Evolutionary conservation across 64 coral and sea anemone species (phyloP).

Genomic region (Montipora capricornis): DNA sequence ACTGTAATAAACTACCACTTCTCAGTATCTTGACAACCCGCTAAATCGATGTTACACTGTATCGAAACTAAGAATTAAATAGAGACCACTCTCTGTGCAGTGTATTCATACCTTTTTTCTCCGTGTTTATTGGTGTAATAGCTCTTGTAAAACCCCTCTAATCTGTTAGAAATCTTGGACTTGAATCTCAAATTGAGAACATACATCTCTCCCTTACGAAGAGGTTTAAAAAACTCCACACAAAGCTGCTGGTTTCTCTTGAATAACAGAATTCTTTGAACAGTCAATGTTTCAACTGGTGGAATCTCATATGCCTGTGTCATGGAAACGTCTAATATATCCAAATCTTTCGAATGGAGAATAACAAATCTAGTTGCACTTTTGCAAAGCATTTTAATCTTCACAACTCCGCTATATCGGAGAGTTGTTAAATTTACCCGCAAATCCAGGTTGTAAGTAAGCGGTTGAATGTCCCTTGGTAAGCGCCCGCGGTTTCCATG

Average conservation of each 20-base stretch:
- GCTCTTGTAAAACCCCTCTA: slow-evolving; percentile 72
- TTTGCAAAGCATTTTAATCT: slow-evolving; percentile 33
- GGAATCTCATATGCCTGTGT: neutral
- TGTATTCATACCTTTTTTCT: slow-evolving; percentile 18
- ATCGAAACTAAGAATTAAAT: neutral
- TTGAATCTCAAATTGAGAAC: slow-evolving; percentile 32
- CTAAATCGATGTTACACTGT: too few relatives aligned
- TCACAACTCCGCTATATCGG: slow-evolving; percentile 32
- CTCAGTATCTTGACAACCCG: too few relatives aligned
- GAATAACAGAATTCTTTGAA: slow-evolving; percentile 43
- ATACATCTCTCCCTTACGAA: slow-evolving; percentile 21
- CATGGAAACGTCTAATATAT: slow-evolving; percentile 22
- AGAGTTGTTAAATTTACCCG: slow-evolving; percentile 65
- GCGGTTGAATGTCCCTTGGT: slow-evolving; percentile 40
- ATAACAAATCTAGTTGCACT: slow-evolving; percentile 52
- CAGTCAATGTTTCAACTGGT: neutral
- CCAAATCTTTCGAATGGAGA: slow-evolving; percentile 33
- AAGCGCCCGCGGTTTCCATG: neutral
- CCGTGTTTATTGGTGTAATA: slow-evolving; percentile 29
- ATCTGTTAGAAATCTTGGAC: slow-evolving; percentile 55
- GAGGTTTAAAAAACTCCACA: slow-evolving; percentile 22
- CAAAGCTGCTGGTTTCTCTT: slow-evolving; percentile 37
- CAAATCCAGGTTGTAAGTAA: slow-evolving; percentile 54
- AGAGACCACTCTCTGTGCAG: neutral
- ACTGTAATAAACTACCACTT: too few relatives aligned